Conservation (phyloP, 2,113 vertebrate genomes). For the Turdus rufiventris region DNA sequence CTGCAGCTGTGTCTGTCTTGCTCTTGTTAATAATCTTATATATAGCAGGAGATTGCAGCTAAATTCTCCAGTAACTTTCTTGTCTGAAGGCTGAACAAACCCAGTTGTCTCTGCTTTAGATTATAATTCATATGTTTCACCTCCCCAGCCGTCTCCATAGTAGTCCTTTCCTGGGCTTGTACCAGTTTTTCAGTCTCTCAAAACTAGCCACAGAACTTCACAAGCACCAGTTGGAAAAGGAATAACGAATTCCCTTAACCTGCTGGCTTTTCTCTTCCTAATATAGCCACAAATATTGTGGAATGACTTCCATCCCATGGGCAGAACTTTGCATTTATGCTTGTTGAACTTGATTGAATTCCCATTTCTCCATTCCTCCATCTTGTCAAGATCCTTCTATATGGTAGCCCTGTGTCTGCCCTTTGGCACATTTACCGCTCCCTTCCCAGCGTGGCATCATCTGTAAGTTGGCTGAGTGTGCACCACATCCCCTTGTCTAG, state of each 20-base stretch:
- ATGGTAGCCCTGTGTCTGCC: background rate
- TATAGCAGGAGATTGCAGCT: background rate
- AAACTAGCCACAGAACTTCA: background rate
- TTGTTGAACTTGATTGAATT: background rate
- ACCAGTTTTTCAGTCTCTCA: background rate
- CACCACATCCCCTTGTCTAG: background rate
- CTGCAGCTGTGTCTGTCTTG: background rate
- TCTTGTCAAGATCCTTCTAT: background rate
- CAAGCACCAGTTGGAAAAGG: background rate
- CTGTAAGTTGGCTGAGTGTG: background rate
- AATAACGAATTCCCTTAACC: background rate
- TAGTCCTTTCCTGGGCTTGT: background rate
- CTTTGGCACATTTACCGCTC: background rate
- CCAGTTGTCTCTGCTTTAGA: background rate
- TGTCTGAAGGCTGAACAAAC: background rate
- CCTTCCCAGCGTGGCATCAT: background rate
- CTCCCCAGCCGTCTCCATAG: background rate
- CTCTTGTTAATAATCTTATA: background rate
- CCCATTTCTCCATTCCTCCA: background rate
- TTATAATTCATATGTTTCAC: background rate
- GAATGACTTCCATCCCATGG: background rate
- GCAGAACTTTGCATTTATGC: background rate
- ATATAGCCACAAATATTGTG: background rate
- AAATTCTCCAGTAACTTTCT: background rate
- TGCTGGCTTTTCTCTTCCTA: background rate